Evolutionary conservation across 2,888 invertebrate genomes (phyloP).

Genomic region (Bruchidius siliquastri): DNA sequence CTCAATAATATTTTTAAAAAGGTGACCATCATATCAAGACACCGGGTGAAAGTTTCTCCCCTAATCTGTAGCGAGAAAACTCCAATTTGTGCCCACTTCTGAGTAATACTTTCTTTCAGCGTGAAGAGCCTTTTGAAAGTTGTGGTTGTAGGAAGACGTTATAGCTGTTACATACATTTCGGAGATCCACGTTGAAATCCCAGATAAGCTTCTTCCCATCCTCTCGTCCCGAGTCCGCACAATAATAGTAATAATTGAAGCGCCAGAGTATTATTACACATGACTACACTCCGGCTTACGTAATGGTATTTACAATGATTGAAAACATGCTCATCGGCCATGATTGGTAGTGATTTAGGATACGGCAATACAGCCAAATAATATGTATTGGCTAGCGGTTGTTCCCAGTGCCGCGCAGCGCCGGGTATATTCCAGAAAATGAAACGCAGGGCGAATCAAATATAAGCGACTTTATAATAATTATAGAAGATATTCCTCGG

Average conservation of each 20-base stretch:
- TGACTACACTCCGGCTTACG: slow-evolving; percentile 45
- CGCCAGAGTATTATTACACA: slow-evolving; percentile 44
- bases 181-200: slow-evolving; percentile 39
- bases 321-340: slow-evolving; percentile 45
- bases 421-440: neutral
- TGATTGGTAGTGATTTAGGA: slow-evolving; percentile 10
- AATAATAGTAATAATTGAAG: slow-evolving; percentile 47
- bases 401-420: neutral
- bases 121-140: neutral
- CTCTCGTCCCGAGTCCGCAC: slow-evolving; percentile 35
- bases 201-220: slow-evolving; percentile 42
- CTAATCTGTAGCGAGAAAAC: too few species aligned
- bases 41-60: too few species aligned
- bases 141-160: slow-evolving; percentile 16
- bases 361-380: neutral
- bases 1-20: too few species aligned
- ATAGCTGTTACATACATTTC: slow-evolving; percentile 38
- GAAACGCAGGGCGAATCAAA: too few species aligned
- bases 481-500: too few species aligned
- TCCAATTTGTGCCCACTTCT: neutral
- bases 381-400: neutral
- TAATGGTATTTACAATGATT: slow-evolving; percentile 48
- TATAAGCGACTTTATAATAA: too few species aligned
- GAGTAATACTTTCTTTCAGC: neutral
- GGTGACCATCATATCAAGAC: too few species aligned